These are phyloP conservation scores for Vulpes ferrilata DNA, from an alignment of 2,113 vertebrate species.

Conservation along the genomic window DNA sequence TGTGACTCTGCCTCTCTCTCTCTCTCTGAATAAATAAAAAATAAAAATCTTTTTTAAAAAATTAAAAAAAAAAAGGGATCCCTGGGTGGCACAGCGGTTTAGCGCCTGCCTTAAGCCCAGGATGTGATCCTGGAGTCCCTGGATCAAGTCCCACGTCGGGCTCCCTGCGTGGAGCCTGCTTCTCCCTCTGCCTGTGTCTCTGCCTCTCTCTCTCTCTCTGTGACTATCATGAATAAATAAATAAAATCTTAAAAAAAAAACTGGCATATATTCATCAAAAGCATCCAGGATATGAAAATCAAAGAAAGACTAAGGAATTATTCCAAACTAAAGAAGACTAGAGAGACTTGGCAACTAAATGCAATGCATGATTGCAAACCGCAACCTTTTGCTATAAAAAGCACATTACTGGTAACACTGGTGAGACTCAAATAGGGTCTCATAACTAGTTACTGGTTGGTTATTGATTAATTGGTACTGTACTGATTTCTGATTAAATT, in stretches of 20 bases:
- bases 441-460: background rate
- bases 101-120: no score
- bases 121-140: no score
- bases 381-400: background rate
- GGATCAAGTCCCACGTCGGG: no score
- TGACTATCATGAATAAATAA: no score
- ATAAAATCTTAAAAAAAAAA: background rate
- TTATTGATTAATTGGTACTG: background rate
- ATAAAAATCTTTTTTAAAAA: no score
- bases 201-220: no score
- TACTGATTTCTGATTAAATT: background rate
- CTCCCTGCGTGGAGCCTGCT: no score
- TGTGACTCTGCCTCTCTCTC: no score
- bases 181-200: no score
- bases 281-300: background rate
- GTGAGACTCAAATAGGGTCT: background rate
- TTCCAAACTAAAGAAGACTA: background rate
- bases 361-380: background rate
- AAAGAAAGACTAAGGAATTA: background rate
- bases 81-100: no score
- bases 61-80: no score
- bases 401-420: background rate
- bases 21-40: no score
- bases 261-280: background rate
- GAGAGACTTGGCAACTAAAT: background rate